phyloP scores from a whole-genome alignment of 2,113 vertebrate genomes.

The Ictalurus punctatus region DNA sequence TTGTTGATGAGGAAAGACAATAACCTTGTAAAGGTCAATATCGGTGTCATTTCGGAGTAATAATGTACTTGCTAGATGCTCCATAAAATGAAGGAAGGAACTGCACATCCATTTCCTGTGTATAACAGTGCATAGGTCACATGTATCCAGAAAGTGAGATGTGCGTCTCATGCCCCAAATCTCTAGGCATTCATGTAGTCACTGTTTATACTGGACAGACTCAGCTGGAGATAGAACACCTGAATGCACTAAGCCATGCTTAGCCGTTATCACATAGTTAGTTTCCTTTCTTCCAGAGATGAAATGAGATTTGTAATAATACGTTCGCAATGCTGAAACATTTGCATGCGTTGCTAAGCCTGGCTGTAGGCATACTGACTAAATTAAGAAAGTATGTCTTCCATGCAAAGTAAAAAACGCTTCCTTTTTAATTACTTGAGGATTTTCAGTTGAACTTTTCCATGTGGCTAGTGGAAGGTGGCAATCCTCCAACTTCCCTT shows the following conservation, averaged over 20 bases:
- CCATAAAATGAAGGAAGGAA: background rate
- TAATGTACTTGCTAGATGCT: background rate
- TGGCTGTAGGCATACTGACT: constrained; percentile 1
- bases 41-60: background rate
- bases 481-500: constrained; percentile 13
- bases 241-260: background rate
- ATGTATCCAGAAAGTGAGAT: background rate
- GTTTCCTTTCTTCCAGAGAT: background rate
- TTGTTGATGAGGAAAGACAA: background rate
- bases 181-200: background rate
- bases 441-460: constrained; percentile 7
- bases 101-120: background rate
- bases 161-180: background rate
- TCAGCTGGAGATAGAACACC: background rate
- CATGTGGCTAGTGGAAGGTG: background rate
- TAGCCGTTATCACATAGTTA: background rate
- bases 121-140: background rate
- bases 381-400: background rate
- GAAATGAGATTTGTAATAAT: constrained; percentile 9
- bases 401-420: background rate
- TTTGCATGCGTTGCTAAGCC: background rate
- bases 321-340: background rate
- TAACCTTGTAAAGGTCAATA: background rate
- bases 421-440: constrained; percentile 4
- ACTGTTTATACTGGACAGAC: background rate